Base-by-base conservation (phyloP, 2,113 vertebrate genomes). In the Microtus pennsylvanicus region DNA sequence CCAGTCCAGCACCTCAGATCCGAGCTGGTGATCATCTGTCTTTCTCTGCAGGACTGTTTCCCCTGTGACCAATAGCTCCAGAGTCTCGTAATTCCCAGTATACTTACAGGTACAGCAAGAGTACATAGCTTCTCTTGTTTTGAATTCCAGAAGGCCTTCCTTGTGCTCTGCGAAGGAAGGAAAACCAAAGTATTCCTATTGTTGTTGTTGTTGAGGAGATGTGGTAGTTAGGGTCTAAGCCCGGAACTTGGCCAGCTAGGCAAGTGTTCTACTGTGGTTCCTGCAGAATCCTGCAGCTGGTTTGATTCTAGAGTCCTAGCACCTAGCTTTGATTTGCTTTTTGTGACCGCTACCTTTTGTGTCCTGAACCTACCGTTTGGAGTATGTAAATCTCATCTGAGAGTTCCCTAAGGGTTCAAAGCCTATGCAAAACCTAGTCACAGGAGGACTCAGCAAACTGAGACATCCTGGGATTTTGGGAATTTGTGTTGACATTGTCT, bases 341-440 rank as follows among this genome's bases (percentile, higher is more conserved):
- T 33, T 69, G 30, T 33, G 67, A 35, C 55, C 5, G 7, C 16
- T 69, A 69, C 67, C 67, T 30, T 69, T 72, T 19, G 69, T 72
- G 16, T 0, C 55, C 19, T 0, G 58, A 0, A 58, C 58, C 19
- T 7, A 21, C 58, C 19, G 1, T 58, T 58, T 6, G 58, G 17
- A 58, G 58, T 58, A 58, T 58, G 19, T 21, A 58, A 58, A 58
- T 58, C 19, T 58, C 19, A 21, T 58, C 58, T 21, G 58, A 58
- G 58, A 58, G 58, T 58, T 58, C 1, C 19, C 19, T 58, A 7
- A 21, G 58, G 58, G 58, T 58, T 58, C 58, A 58, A 69, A 69
- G 67, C 13, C 30, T 69, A 69, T 35, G 67, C 67, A 35, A 69
- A 69, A 69, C 67, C 67, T 69, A 30, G 30, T 69, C 67, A 16